Evolutionary conservation across 2,797 vertebrate species (phyloP), one percentile per base, ranked within the genome.

Genomic region (Cirrhinus mrigala): DNA sequence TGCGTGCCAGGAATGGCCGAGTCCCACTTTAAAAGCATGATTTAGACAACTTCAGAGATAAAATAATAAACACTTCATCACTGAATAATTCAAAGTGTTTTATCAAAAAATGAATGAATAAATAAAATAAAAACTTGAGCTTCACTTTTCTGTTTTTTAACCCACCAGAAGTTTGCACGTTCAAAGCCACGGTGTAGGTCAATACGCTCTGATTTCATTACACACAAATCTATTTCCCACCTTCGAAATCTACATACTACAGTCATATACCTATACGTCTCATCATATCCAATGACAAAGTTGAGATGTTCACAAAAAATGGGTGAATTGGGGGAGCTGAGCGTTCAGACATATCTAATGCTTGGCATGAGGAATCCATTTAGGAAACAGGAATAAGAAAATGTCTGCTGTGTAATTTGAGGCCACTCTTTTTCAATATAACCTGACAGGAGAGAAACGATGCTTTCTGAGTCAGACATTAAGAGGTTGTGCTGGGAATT

Each of bases 381-480:
- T 71, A 84, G 40, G 66, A 60, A 71, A 84, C 75, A 71, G 64
- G 50, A 70, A 78, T 70, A 84, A 58, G 50, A 33, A 84, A 84
- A 71, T 60, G 52, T 58, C 66, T 33, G 52, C 64, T 60, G 58
- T 54, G 20, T 71, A n/a, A 22, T 62, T 44, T 79, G 66, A 74
- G 15, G 50, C 69, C 48, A 20, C 20, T 80, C 60, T 54, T 75
- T 76, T 69, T 40, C 48, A 60, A 37, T 66, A 11, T 10, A 58
- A 73, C 24, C 66, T 79, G 83, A 84, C 81, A 86, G 54, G 56
- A 44, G 74, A 66, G 54, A 78, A 83, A 87, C 64, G 6, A 83
- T 83, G 68, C 58, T 58, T 79, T 69, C 76, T 84, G 82, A 81
- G 69, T 84, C 86, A 54, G 81, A 83, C 75, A 52, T 52, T 79